These are phyloP conservation scores for Genyomyrus donnyi DNA, from an alignment of 2,113 vertebrate genomes.

Conservation along the genomic window DNA sequence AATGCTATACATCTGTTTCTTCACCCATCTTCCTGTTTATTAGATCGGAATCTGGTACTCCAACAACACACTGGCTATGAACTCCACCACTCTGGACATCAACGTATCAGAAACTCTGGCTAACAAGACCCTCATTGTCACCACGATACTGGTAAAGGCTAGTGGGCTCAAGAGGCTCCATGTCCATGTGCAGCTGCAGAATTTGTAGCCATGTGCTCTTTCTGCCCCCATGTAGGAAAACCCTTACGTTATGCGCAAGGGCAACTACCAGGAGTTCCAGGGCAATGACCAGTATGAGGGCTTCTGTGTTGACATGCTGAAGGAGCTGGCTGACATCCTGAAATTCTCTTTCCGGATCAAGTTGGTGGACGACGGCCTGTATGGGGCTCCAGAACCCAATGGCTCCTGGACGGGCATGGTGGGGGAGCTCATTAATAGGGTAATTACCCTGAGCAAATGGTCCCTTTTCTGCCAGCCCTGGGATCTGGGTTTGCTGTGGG, in stretches of 20 bases:
- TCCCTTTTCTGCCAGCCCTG: constrained; percentile 6
- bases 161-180: not conserved
- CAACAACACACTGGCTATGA: constrained; percentile 80
- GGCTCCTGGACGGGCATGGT: constrained; percentile 93
- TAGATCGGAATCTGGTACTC: constrained; percentile 85
- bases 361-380: constrained; percentile 80
- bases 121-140: constrained; percentile 81
- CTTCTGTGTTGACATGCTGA: constrained; percentile 88
- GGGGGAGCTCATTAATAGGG: constrained; percentile 86
- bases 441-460: constrained; percentile 40
- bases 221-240: constrained; percentile 64
- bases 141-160: constrained; percentile 77
- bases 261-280: constrained; percentile 66
- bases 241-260: constrained; percentile 80
- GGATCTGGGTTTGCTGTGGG: constrained; percentile 14
- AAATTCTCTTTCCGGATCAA: constrained; percentile 81
- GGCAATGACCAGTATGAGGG: constrained; percentile 80
- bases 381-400: constrained; percentile 79
- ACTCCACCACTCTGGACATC: constrained; percentile 75
- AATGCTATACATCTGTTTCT: not conserved
- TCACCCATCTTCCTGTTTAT: not conserved
- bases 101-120: constrained; percentile 73
- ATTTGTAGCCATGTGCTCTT: not conserved
- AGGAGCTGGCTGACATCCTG: constrained; percentile 72
- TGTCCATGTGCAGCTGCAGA: not conserved